Base-by-base conservation (phyloP, 2,888 invertebrate species). In the Muschampia plurimacula region DNA sequence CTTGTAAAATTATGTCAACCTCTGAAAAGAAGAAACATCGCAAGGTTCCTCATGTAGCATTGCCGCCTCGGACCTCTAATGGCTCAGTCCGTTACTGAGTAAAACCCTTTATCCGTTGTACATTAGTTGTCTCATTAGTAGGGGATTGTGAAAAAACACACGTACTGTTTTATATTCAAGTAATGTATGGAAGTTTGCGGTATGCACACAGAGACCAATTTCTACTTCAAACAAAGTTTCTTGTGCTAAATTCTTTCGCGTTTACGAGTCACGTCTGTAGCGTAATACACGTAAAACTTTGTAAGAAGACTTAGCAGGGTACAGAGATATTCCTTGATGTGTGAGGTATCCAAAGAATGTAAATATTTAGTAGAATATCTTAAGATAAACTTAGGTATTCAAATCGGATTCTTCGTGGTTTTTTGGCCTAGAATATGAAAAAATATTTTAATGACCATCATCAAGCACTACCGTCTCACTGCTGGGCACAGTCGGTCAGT, bases 261-360 rank as follows among this genome's bases (percentile, higher is more conserved):
- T 10, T 28, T 59, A 67, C 67, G 44, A 44, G 67, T 67, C 67
- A 67, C 67, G 67, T 67, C 41, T 59, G 44, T 22, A 55, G 55
- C 55, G 22, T 32, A 12, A 67, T 59, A 59, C 46, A 44, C 44
- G 67, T 59, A 44, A 59, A 28, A 59, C 57, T 59, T 67, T 67
- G 15, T 28, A 46, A 46, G 22, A 64, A 64, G 41, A 1, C 63
- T 64, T 12, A 28, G 6, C 44, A 64, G 10, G 8, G 10, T 2
- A 39, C 15, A 41, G 15, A 62, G 39, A 36, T 60, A 36, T 32
- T 57, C 10, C 55, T 57, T 13, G 13, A 57, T 10, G 22, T 57
- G 10, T 57, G 9, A 22, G 6, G n/a, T 7, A 49, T 5, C 7
- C 52, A 15, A 52, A 52, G 13, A 52, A 15, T 13, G n/a, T 52